Percentiles rank a stretch among this genome's conserved stretches.
Conservation (phyloP, 2,797 vertebrate species). For the Acanthiza pusilla region DNA sequence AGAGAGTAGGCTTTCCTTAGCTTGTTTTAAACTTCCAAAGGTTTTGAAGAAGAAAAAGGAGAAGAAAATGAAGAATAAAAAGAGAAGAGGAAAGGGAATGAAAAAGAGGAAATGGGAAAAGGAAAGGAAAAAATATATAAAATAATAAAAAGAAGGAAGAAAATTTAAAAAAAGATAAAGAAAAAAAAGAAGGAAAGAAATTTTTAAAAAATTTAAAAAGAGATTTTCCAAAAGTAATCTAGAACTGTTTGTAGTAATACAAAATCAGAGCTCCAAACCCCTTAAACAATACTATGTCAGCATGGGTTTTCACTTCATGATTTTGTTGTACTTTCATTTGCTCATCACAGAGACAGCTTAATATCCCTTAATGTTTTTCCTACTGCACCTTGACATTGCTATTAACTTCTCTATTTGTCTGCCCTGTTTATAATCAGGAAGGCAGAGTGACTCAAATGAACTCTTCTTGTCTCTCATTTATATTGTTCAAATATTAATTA, state of each 20-base stretch:
- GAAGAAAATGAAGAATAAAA: neutral
- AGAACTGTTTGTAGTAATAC: neutral
- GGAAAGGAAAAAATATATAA: too few relatives aligned
- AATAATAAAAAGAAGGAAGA: too few relatives aligned
- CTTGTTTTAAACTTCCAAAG: neutral
- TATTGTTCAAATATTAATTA: neutral
- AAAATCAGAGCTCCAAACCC: neutral
- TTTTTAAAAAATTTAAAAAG: neutral
- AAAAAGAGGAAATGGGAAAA: rapidly evolving
- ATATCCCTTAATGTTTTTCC: neutral
- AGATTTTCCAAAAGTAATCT: neutral
- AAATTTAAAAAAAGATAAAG: too few relatives aligned
- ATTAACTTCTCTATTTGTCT: neutral
- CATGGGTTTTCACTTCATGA: neutral
- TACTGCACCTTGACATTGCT: neutral
- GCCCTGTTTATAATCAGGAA: neutral
- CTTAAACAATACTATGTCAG: neutral
- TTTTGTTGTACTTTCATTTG: neutral
- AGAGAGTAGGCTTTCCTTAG: neutral
- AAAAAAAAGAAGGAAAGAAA: neutral
- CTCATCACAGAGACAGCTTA: neutral
- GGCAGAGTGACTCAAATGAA: neutral
- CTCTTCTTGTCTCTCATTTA: neutral
- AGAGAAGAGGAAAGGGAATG: rapidly evolving
- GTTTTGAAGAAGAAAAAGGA: neutral